These are phyloP conservation scores for Momotus momota DNA, from an alignment of 2,797 vertebrate genomes.

Conservation along the genomic window DNA sequence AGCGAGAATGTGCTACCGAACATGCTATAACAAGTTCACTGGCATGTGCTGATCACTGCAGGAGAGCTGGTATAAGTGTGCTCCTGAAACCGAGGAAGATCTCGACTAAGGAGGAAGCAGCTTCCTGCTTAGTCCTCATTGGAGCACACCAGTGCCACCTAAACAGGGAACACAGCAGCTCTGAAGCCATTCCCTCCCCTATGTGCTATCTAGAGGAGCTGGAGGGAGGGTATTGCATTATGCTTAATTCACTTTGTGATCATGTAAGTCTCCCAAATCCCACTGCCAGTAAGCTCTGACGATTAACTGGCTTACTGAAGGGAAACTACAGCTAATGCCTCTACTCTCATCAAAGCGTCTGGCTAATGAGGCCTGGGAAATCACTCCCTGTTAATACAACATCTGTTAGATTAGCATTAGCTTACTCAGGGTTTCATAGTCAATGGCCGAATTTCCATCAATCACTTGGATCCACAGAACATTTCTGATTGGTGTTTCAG, in stretches of 20 bases:
- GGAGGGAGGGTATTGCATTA: neutral
- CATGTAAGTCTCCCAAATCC: neutral
- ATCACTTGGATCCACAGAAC: neutral
- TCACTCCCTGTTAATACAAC: neutral
- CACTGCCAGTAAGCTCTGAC: slow-evolving; percentile 7
- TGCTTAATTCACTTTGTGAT: slow-evolving; percentile 39
- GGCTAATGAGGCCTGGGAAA: slow-evolving; percentile 57
- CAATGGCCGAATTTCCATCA: slow-evolving; percentile 18
- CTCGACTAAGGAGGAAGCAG: neutral
- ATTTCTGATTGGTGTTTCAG: neutral
- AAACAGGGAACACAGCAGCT: neutral
- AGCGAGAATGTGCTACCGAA: neutral
- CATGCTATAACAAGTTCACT: neutral
- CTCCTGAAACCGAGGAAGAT: neutral
- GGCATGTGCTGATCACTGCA: neutral
- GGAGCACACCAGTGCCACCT: neutral
- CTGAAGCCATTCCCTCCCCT: neutral
- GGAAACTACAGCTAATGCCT: slow-evolving; percentile 21
- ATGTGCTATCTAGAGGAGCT: neutral
- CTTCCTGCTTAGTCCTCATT: neutral
- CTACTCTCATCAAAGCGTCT: neutral
- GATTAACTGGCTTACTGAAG: slow-evolving; percentile 60
- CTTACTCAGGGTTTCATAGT: neutral
- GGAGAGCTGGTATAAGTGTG: neutral
- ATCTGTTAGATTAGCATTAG: slow-evolving; percentile 22